Percentiles rank a stretch among this genome's conserved stretches.
Conservation (phyloP, 2,113 vertebrate species). For the Vanacampus margaritifer region DNA sequence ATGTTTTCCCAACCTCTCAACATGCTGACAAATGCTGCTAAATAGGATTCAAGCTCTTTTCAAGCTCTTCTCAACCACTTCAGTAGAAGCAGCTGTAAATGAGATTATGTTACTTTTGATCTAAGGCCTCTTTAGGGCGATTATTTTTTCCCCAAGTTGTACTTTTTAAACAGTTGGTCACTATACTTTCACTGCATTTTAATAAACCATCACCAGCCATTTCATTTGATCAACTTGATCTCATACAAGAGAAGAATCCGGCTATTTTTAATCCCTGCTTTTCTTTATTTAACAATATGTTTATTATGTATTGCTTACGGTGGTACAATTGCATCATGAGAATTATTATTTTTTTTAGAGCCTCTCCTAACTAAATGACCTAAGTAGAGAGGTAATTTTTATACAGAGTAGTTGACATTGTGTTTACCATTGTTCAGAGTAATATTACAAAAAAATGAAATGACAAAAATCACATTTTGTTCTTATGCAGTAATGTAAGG, state of each 20-base stretch:
- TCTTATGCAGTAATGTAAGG: too few relatives aligned
- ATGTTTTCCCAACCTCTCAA: conserved; percentile 2
- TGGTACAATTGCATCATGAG: too few relatives aligned
- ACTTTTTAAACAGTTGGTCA: neutral
- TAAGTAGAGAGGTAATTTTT: neutral
- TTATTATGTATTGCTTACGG: too few relatives aligned
- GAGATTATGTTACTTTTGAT: neutral
- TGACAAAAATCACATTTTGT: too few relatives aligned
- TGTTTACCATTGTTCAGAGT: too few relatives aligned
- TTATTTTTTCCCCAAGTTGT: neutral
- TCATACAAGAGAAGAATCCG: neutral
- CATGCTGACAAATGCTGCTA: conserved; percentile 7
- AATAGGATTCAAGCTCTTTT: conserved; percentile 7
- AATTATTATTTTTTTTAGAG: too few relatives aligned
- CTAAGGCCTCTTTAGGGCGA: neutral
- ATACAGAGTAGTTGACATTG: neutral
- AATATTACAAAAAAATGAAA: too few relatives aligned
- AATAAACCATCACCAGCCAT: neutral
- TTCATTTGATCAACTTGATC: neutral
- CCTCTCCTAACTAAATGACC: too few relatives aligned
- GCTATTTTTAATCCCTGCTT: too few relatives aligned
- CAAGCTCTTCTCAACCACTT: conserved; percentile 10
- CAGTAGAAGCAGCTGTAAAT: conserved; percentile 3
- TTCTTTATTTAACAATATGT: too few relatives aligned
- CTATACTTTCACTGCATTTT: neutral